Conservation (phyloP, 2,113 vertebrate species). For the Sigmodon hispidus region DNA sequence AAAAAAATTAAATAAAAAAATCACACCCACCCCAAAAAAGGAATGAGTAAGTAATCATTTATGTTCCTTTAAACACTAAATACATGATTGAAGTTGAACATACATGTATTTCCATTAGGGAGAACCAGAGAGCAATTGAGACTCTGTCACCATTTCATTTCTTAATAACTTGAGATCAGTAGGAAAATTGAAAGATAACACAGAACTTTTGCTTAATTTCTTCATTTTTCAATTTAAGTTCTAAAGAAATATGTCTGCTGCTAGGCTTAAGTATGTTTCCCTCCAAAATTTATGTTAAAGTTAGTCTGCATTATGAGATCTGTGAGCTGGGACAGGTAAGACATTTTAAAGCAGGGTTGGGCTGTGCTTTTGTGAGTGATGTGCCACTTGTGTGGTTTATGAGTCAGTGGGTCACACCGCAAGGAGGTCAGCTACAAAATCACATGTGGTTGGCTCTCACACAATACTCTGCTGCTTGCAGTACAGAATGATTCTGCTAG, state of each 20-base stretch:
- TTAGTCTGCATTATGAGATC: neutral
- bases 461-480: neutral
- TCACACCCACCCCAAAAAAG: no score
- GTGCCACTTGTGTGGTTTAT: neutral
- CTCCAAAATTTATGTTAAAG: neutral
- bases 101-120: conserved; percentile 75
- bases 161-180: neutral
- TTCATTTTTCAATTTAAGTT: conserved; percentile 30
- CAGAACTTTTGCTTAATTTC: neutral
- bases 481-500: neutral
- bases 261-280: neutral
- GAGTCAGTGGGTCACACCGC: neutral
- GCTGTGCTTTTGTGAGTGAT: neutral
- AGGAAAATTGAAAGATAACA: neutral
- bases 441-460: neutral
- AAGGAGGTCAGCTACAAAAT: neutral
- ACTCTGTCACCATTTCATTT: conserved; percentile 62
- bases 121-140: conserved; percentile 7
- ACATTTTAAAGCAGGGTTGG: neutral
- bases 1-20: no score
- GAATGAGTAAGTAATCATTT: neutral
- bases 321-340: neutral
- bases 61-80: conserved; percentile 64
- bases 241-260: neutral
- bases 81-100: conserved; percentile 68